These are phyloP conservation scores for Loriculus beryllinus DNA, from an alignment of 2,797 vertebrate species.

Conservation along the genomic window DNA sequence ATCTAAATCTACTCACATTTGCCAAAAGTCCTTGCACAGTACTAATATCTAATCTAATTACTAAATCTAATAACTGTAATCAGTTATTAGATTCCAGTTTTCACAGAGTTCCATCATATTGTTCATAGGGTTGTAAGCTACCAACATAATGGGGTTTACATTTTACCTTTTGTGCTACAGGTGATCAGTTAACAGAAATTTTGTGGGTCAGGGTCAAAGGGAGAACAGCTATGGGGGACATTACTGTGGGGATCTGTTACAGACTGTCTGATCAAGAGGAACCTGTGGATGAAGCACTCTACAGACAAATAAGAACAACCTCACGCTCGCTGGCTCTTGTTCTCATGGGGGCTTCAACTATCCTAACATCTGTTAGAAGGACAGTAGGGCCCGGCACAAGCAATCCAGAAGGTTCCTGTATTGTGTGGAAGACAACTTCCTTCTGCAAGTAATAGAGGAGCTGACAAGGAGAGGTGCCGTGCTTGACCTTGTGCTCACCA, in stretches of 20 bases:
- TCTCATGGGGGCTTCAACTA: background rate
- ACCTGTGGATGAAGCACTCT: background rate
- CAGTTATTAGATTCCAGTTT: background rate
- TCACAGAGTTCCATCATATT: background rate
- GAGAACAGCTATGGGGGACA: background rate
- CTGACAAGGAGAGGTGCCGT: background rate
- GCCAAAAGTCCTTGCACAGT: background rate
- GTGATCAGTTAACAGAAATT: background rate
- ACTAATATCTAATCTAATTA: background rate
- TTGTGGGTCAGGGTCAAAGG: background rate
- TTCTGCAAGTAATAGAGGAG: background rate
- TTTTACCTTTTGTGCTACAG: background rate
- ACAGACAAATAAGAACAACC: no score
- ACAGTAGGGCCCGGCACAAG: rapidly evolving
- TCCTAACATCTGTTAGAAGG: background rate
- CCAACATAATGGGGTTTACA: background rate
- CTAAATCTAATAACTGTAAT: background rate
- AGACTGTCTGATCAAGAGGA: background rate
- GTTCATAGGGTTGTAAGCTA: background rate
- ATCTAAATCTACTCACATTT: background rate
- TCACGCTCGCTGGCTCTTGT: background rate
- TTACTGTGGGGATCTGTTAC: background rate
- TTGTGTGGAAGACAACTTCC: background rate
- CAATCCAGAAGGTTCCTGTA: background rate
- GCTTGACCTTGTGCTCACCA: background rate